Evolutionary conservation across 2,797 vertebrate species (phyloP), one percentile per base, ranked within the genome.

Genomic region (Falco concolor): DNA sequence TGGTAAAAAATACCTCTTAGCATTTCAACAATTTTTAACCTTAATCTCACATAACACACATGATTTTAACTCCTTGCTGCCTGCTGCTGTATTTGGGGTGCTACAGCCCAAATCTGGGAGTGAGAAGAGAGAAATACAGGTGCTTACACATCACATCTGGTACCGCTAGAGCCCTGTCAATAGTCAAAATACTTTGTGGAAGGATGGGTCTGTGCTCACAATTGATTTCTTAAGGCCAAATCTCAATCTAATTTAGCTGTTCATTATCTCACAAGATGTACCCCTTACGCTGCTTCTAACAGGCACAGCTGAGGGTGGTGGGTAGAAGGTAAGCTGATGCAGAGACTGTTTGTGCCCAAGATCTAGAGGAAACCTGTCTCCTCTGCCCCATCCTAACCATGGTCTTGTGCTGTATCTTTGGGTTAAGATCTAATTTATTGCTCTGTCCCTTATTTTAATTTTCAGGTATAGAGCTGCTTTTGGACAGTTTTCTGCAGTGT

Each of bases 191-290:
- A 27, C 28, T 68, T 67, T 18, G 32, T 47, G 38, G 13, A 91
- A 54, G 61, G 47, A 47, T 36, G 42, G n/a, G 40, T 64, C 56
- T 36, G 7, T 72, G 22, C 14, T 50, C 22, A 24, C 40, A 87
- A 64, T 16, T 20, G 56, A 36, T 81, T 92, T 92, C 45, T 36
- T 57, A 34, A 91, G 59, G 77, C 28, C 8, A 57, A 52, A 28
- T 54, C 53, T 83, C 27, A 10, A 16, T 63, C 36, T 76, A 63
- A 73, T 14, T 56, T 63, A 47, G 6, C 10, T 82, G 22, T 57
- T 70, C 1, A 0, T 53, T 60, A 25, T 53, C 56, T 80, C 42
- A 40, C 23, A 53, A 67, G 36, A 45, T 0, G 0, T 47, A 9
- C 8, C 15, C 10, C 6, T 57, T 61, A 10, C 0, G 1, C 44